Conservation (phyloP, 2,113 vertebrate genomes). For the Pavo muticus region DNA sequence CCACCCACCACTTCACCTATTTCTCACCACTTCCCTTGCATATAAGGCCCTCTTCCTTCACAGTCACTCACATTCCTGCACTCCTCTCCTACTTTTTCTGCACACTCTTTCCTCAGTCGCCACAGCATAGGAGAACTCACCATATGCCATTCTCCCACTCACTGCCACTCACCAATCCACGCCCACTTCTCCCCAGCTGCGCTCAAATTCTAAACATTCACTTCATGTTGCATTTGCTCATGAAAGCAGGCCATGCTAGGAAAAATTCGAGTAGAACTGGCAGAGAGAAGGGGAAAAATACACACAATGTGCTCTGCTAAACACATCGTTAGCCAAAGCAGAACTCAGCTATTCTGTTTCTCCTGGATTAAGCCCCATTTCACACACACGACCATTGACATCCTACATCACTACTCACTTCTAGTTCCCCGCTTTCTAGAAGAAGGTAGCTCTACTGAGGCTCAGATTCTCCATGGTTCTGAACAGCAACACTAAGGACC, state of each 20-base stretch:
- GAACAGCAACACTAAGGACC: neutral
- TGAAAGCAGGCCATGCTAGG: rapidly evolving
- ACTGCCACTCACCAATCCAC: rapidly evolving
- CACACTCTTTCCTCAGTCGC: neutral
- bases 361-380: neutral
- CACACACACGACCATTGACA: neutral
- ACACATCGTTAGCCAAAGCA: neutral
- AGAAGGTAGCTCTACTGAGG: neutral
- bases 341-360: neutral
- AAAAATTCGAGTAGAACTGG: neutral
- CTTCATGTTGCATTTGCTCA: neutral
- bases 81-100: neutral
- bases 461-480: neutral
- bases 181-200: rapidly evolving
- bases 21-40: neutral
- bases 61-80: neutral
- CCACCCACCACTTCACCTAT: neutral
- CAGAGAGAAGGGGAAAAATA: neutral
- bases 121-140: neutral
- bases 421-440: neutral
- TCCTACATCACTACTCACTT: neutral
- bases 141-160: neutral
- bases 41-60: neutral
- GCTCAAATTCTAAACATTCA: neutral
- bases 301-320: neutral